A percentile compares a stretch with the other conserved stretches of the same genome.
Conservation (phyloP, 2,113 vertebrate genomes). For the Ceratotherium simum region DNA sequence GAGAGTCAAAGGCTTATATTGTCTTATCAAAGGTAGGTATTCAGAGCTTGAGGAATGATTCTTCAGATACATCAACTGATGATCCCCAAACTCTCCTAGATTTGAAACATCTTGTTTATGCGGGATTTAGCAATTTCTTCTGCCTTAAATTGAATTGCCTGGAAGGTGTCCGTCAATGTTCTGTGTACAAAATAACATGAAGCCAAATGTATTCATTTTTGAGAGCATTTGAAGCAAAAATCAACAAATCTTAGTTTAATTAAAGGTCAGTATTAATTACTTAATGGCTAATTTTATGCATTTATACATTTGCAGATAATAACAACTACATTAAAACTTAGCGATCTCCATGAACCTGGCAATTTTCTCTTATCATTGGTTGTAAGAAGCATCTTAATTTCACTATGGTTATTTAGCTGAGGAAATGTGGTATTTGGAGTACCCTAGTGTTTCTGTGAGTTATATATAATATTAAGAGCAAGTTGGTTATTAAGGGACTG, state of each 20-base stretch:
- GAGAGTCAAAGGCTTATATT: neutral
- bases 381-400: slow-evolving; percentile 35
- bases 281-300: slow-evolving; percentile 10
- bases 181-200: slow-evolving; percentile 20
- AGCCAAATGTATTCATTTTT: neutral
- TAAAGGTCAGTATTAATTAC: slow-evolving; percentile 52
- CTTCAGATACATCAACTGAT: neutral
- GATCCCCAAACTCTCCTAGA: neutral
- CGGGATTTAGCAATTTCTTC: neutral
- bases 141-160: slow-evolving; percentile 40
- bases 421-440: neutral
- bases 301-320: slow-evolving; percentile 39
- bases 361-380: neutral
- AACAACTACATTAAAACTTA: slow-evolving; percentile 23
- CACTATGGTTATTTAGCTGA: neutral
- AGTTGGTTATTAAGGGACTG: neutral
- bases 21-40: neutral
- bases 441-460: neutral
- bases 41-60: neutral
- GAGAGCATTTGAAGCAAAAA: slow-evolving; percentile 42
- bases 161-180: slow-evolving; percentile 15
- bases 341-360: neutral
- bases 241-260: slow-evolving; percentile 42
- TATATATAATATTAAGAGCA: neutral
- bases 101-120: neutral